phyloP scores from a whole-genome alignment of 2,797 vertebrate genomes.

The Microcaecilia unicolor region DNA sequence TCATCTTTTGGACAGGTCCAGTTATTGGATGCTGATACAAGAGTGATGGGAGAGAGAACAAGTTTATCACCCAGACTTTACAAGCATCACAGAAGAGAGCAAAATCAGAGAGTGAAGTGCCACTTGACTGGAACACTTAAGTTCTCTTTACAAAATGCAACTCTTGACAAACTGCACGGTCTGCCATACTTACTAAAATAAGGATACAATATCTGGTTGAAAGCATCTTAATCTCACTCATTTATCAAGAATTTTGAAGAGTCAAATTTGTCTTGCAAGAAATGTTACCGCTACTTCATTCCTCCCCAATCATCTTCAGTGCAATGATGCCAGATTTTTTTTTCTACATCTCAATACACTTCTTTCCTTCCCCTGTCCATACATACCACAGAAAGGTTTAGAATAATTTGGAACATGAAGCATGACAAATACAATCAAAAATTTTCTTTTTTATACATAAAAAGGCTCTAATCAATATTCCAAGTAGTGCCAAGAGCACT shows the following conservation, averaged over 20 bases:
- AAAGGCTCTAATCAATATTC: too few relatives aligned
- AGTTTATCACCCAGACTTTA: slow-evolving; percentile 1
- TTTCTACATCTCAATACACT: too few relatives aligned
- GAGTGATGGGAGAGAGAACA: not conserved
- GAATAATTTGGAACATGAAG: too few relatives aligned
- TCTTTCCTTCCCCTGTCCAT: too few relatives aligned
- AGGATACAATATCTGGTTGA: not conserved
- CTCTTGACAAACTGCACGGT: too few relatives aligned
- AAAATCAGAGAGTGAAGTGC: not conserved
- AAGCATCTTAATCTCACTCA: slow-evolving; percentile 1
- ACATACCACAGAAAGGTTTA: too few relatives aligned
- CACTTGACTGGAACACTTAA: not conserved
- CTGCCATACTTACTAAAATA: not conserved
- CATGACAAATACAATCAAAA: too few relatives aligned
- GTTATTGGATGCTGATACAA: not conserved
- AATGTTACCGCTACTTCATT: slow-evolving; percentile 2
- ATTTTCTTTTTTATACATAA: too few relatives aligned
- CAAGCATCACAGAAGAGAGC: not conserved
- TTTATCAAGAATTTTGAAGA: not conserved
- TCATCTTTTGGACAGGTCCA: not conserved
- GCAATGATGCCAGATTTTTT: too few relatives aligned
- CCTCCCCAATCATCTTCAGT: too few relatives aligned
- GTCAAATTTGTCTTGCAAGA: not conserved
- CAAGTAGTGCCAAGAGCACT: too few relatives aligned
- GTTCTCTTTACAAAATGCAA: not conserved